Percentiles rank a stretch among this genome's conserved stretches.
These are phyloP conservation scores for Hyperopisus bebe DNA, from an alignment of 2,113 vertebrate species.

Conservation along the genomic window DNA sequence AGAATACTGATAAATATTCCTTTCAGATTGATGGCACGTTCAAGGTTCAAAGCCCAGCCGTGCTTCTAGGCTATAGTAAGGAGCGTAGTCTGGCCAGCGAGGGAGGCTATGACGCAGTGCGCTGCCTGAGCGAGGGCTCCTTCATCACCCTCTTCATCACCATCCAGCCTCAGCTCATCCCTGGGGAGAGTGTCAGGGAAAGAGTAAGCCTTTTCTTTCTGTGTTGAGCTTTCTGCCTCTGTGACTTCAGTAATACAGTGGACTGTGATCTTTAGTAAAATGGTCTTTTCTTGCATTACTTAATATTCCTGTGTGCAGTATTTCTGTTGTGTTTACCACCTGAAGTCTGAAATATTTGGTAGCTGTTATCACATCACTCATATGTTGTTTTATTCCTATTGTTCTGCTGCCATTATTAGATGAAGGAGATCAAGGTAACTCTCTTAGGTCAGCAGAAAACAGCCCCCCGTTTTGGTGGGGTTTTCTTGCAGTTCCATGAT, in stretches of 20 bases:
- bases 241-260: background rate
- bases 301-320: background rate
- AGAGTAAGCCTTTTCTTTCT: constrained; percentile 62
- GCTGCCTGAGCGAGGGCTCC: constrained; percentile 71
- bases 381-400: constrained; percentile 24
- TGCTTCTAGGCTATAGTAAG: constrained; percentile 90
- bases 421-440: constrained; percentile 69
- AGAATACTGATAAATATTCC: background rate
- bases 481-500: background rate
- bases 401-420: constrained; percentile 63
- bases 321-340: background rate
- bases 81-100: constrained; percentile 62
- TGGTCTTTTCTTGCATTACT: background rate
- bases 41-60: constrained; percentile 78
- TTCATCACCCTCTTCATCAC: constrained; percentile 93
- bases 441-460: background rate
- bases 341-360: background rate
- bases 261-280: background rate
- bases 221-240: background rate
- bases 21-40: constrained; percentile 89
- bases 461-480: background rate
- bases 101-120: constrained; percentile 63
- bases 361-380: background rate
- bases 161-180: constrained; percentile 84
- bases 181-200: constrained; percentile 79